Conservation (phyloP, 2,888 invertebrate genomes). For the Ethmia dodecea region DNA sequence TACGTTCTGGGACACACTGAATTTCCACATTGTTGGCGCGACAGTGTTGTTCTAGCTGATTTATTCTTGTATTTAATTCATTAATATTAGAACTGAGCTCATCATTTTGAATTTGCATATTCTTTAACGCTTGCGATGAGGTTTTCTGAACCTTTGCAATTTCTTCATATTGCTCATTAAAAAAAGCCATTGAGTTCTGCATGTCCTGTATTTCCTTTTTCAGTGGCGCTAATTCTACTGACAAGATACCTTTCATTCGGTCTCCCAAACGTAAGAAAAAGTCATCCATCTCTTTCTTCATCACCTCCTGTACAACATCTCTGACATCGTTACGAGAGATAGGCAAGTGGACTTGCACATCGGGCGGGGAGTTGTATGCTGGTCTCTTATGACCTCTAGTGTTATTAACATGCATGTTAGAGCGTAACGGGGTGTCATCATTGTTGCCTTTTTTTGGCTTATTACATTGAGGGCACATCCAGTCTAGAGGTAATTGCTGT, state of each 20-base stretch:
- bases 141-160: not conserved
- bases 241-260: not conserved
- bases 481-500: not conserved
- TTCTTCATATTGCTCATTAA: not conserved
- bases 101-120: not conserved
- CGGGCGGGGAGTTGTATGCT: not conserved
- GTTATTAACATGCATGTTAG: too few relatives aligned
- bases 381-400: not conserved
- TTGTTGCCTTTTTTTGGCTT: not conserved
- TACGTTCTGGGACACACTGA: not conserved
- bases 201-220: not conserved
- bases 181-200: not conserved
- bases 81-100: not conserved
- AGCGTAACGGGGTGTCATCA: not conserved
- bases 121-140: not conserved
- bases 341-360: not conserved
- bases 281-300: not conserved
- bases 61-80: not conserved
- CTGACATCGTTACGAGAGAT: not conserved
- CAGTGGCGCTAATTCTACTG: not conserved
- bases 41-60: not conserved
- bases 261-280: not conserved
- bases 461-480: not conserved
- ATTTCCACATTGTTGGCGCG: not conserved
- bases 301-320: not conserved